Evolutionary conservation across 2,113 vertebrate genomes (phyloP), one percentile per base, ranked within the genome.

Genomic region (Anas platyrhynchos): DNA sequence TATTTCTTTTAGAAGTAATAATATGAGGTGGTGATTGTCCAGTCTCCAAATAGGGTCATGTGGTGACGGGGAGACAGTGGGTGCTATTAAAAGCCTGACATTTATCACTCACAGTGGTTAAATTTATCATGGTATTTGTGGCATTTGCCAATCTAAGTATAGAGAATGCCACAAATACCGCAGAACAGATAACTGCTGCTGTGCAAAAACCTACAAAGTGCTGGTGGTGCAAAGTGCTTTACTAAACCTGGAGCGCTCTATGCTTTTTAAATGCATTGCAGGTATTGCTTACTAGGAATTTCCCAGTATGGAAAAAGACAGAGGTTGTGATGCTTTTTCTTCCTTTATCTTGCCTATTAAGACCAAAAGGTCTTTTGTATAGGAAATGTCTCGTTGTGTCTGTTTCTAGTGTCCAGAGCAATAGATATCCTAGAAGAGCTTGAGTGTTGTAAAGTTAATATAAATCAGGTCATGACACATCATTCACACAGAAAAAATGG

Each of bases 51-150:
- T 94, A 96, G 66, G 96, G 95, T 88, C 2, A 22, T 95, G 83
- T n/a, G 15, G 91, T 94, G 66, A 91, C 54, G 90, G 72, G 59
- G 71, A 87, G 67, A 85, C 74, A 84, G 91, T 71, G 50, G 66
- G 41, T 71, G 76, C 96, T 97, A 97, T 97, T 96, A 96, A 97
- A 95, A 97, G 94, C 89, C 90, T 97, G 96, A 94, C 93, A 94
- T 97, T 97, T 97, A 95, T 96, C 96, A 95, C 86, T 94, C 90
- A 76, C 89, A 91, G 88, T 86, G 67, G 83, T 91, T 95, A 95
- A 97, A 95, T 96, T 95, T 97, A 36, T 50, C 91, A 31, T 52
- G 83, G 96, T 95, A 96, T 96, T 97, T 93, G 50, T 91, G 92
- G 95, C 62, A 97, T 97, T 95, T 91, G 76, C 83, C 90, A 91